Percentiles rank a stretch among this genome's conserved stretches.
phyloP scores from a whole-genome alignment of 2,888 invertebrate genomes.

The Arge pagana region DNA sequence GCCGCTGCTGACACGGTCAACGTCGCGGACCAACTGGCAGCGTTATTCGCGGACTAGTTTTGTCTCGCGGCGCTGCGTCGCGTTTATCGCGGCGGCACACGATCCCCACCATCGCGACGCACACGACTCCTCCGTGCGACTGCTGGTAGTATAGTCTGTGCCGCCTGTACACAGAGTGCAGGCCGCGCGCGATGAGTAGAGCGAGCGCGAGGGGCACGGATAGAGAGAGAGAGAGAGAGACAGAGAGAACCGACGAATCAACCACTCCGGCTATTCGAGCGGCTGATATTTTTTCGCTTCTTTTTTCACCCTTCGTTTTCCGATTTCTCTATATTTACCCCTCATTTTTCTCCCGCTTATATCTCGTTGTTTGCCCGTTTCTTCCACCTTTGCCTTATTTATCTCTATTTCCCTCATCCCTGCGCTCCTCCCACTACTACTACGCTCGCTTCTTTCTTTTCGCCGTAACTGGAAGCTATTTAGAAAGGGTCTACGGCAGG shows the following conservation, averaged over 20 bases:
- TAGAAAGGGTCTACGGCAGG: too few relatives aligned
- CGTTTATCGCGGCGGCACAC: constrained; percentile 20
- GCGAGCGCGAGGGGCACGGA: too few relatives aligned
- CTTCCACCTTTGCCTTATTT: neutral
- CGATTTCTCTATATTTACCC: neutral
- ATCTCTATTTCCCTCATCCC: neutral
- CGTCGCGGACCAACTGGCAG: too few relatives aligned
- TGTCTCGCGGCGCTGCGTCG: constrained; percentile 14
- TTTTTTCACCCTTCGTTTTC: neutral
- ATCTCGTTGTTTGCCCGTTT: neutral
- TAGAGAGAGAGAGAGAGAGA: too few relatives aligned
- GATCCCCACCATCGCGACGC: neutral
- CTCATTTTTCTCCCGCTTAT: neutral
- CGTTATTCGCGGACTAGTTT: constrained; percentile 22
- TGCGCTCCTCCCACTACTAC: too few relatives aligned
- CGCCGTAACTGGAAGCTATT: too few relatives aligned
- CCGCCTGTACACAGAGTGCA: too few relatives aligned
- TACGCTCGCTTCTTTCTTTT: neutral
- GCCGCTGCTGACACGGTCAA: too few relatives aligned
- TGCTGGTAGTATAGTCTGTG: too few relatives aligned
- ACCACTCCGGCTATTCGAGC: constrained; percentile 10
- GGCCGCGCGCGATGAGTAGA: too few relatives aligned
- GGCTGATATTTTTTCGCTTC: neutral
- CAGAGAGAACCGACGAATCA: too few relatives aligned
- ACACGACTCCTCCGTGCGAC: neutral